phyloP scores from a whole-genome alignment of 2,888 invertebrate species.

The Eupithecia tripunctaria region DNA sequence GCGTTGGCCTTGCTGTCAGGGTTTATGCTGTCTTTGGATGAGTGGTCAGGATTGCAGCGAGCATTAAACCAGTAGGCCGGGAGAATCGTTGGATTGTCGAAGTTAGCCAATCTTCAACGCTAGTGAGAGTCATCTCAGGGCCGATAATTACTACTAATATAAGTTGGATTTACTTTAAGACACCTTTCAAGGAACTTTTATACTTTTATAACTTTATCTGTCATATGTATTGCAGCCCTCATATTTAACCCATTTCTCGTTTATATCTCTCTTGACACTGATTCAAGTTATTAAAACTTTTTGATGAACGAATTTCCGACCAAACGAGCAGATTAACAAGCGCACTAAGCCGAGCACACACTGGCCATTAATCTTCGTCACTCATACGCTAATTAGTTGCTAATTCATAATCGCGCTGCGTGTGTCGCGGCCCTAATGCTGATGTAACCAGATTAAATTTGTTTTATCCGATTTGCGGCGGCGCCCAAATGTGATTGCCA shows the following conservation, averaged over 20 bases:
- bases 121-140: background rate
- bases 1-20: background rate
- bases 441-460: constrained; percentile 28
- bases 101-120: background rate
- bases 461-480: constrained; percentile 34
- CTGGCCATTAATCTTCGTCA: constrained; percentile 60
- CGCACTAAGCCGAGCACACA: constrained; percentile 51
- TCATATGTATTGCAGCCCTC: background rate
- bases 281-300: constrained; percentile 10
- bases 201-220: background rate
- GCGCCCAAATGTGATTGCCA: constrained; percentile 21
- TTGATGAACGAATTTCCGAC: constrained; percentile 17
- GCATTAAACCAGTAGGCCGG: background rate
- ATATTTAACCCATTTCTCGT: background rate
- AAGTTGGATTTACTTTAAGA: background rate
- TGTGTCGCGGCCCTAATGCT: constrained; percentile 41
- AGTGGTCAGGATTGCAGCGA: background rate
- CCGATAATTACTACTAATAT: background rate
- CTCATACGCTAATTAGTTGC: constrained; percentile 56
- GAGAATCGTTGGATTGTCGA: background rate
- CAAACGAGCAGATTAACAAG: constrained; percentile 39
- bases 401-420: constrained; percentile 55
- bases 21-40: background rate
- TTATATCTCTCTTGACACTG: constrained; percentile 1
- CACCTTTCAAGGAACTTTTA: background rate